Base-by-base conservation (phyloP, 2,113 vertebrate species). In the Mormoops blainvillei region DNA sequence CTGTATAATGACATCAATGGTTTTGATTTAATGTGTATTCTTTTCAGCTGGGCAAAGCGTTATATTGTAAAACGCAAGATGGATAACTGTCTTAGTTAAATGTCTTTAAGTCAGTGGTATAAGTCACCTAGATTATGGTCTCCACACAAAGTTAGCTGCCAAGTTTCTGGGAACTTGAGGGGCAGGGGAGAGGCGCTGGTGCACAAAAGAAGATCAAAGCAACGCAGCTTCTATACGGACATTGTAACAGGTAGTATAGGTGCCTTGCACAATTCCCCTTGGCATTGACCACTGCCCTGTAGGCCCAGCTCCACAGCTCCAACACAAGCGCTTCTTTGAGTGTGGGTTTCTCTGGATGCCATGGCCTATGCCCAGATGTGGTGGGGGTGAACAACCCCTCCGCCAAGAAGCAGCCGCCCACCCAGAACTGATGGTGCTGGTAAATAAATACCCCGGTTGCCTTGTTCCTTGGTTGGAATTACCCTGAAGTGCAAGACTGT, bases 1-100 rank as follows among this genome's bases (percentile, higher is more conserved):
- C 54, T 89, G 8, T 11, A 19, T 63, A 54, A 38, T 48, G 24
- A n/a, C 19, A 41, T 58, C 31, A 50, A 48, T 4, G 48, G 6
- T 54, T 88, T 24, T 38, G 48, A 52, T 87, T 67, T 84, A 12
- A 78, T 58, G 41, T 70, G 41, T 50, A 74, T 24, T 71, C 26
- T 89, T 73, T 61, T 87, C 73, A 89, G 54, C 5, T 41, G 15
- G 33, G 36, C 31, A 67, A 2, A 61, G 18, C 28, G 45, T 50
- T 84, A 14, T 68, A 77, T 73, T 78, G 56, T 50, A 67, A 91
- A 90, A 70, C 24, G 26, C 43, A 82, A 54, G 65, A 77, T 41
- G 58, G 7, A 58, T 20, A 86, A 80, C 4, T 18, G 13, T 74
- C 33, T 81, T 74, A 31, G 13, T 43, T 43, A 50, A 90, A 80